Percentiles rank a stretch among this genome's conserved stretches.
These are phyloP conservation scores for Teinopalpus imperialis DNA, from an alignment of 2,888 invertebrate species.

Conservation along the genomic window DNA sequence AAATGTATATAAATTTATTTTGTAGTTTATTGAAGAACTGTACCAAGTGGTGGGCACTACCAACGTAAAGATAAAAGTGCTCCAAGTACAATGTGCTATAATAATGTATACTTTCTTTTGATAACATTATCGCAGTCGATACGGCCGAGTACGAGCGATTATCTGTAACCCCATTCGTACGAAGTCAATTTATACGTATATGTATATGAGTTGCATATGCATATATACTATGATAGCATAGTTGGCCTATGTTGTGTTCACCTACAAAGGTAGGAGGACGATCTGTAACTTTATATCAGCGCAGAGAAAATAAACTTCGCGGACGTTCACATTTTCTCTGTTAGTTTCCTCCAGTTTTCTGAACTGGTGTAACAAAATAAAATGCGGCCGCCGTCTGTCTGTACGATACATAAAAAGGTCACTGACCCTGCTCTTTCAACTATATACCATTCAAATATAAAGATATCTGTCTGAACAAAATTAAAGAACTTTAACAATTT, in stretches of 20 bases:
- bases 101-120: no score
- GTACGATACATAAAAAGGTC: constrained; percentile 67
- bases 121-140: constrained; percentile 6
- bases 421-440: constrained; percentile 51
- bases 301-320: constrained; percentile 51
- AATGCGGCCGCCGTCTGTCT: constrained; percentile 68
- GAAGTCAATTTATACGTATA: no score
- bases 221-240: no score
- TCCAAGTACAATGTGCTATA: no score
- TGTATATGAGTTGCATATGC: no score
- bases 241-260: not conserved
- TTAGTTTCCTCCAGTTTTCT: constrained; percentile 47
- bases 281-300: constrained; percentile 31
- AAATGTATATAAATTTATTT: no score
- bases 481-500: no score
- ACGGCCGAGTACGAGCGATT: not conserved
- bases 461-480: not conserved
- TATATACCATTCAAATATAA: constrained; percentile 34
- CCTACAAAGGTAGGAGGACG: constrained; percentile 1
- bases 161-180: no score
- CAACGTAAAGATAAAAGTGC: no score
- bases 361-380: constrained; percentile 59
- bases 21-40: no score
- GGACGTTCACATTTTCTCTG: constrained; percentile 52
- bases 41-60: no score